A percentile compares a stretch with the other conserved stretches of the same genome.
phyloP scores from a whole-genome alignment of 2,113 vertebrate genomes.

The Zingel zingel region DNA sequence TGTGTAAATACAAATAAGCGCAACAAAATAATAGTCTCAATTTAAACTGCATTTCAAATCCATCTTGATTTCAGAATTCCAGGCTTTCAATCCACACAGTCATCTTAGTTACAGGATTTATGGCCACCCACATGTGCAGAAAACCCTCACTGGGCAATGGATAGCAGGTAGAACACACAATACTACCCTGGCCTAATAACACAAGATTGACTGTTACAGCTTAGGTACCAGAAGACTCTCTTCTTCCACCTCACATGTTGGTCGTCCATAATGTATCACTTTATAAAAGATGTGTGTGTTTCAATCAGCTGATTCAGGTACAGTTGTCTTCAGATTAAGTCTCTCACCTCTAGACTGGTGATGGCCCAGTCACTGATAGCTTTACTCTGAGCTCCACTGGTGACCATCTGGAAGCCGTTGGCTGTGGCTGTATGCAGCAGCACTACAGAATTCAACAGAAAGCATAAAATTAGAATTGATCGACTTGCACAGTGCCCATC shows the following conservation, averaged over 20 bases:
- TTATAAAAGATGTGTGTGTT: not conserved
- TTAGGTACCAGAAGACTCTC: too few relatives aligned
- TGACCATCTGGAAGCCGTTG: conserved; percentile 99
- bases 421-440: conserved; percentile 96
- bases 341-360: conserved; percentile 96
- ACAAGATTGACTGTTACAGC: too few relatives aligned
- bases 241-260: too few relatives aligned
- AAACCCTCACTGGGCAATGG: not conserved
- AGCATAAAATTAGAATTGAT: not conserved
- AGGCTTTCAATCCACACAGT: not conserved
- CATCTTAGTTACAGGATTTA: conserved; percentile 25
- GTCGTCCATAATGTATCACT: too few relatives aligned
- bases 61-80: not conserved
- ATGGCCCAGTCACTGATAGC: conserved; percentile 97
- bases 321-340: not conserved
- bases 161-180: too few relatives aligned
- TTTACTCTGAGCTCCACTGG: conserved; percentile 97
- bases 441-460: conserved; percentile 81
- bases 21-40: not conserved
- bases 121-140: conserved; percentile 4
- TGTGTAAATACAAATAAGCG: not conserved
- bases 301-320: not conserved
- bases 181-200: too few relatives aligned
- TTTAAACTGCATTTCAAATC: not conserved
- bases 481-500: too few relatives aligned